Conservation (phyloP, 2,113 vertebrate genomes). For the Percina caprodes region DNA sequence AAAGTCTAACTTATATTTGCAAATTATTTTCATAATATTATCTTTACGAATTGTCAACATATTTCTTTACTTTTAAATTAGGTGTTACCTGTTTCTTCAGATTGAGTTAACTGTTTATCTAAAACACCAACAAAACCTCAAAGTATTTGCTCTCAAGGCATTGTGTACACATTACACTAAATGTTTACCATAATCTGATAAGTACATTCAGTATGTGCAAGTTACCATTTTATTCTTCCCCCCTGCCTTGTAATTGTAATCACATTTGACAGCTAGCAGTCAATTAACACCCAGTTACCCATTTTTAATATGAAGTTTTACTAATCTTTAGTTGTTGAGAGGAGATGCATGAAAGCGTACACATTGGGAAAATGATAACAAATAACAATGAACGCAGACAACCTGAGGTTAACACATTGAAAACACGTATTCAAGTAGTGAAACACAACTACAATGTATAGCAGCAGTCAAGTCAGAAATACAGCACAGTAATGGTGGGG, state of each 20-base stretch:
- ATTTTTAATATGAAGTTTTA: slow-evolving; percentile 66
- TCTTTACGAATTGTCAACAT: slow-evolving; percentile 68
- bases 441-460: slow-evolving; percentile 92
- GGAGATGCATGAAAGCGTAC: slow-evolving; percentile 90
- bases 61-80: slow-evolving; percentile 78
- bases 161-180: slow-evolving; percentile 70
- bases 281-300: slow-evolving; percentile 51
- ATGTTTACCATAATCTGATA: slow-evolving; percentile 39
- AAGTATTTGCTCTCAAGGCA: slow-evolving; percentile 75
- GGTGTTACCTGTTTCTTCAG: slow-evolving; percentile 42
- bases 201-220: slow-evolving; percentile 62
- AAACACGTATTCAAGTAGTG: slow-evolving; percentile 97
- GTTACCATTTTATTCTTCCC: slow-evolving; percentile 47
- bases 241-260: slow-evolving; percentile 30
- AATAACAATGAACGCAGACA: slow-evolving; percentile 92
- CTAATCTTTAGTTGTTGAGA: slow-evolving; percentile 87
- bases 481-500: slow-evolving; percentile 89
- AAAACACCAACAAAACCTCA: slow-evolving; percentile 57
- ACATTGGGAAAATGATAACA: slow-evolving; percentile 65
- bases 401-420: slow-evolving; percentile 93
- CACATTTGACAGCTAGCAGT: slow-evolving; percentile 52
- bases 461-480: slow-evolving; percentile 93
- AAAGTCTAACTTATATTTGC: slow-evolving; percentile 80
- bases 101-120: slow-evolving; percentile 56
- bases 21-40: slow-evolving; percentile 86